Base-by-base conservation (phyloP, 2,888 invertebrate species). In the Formica aserva region DNA sequence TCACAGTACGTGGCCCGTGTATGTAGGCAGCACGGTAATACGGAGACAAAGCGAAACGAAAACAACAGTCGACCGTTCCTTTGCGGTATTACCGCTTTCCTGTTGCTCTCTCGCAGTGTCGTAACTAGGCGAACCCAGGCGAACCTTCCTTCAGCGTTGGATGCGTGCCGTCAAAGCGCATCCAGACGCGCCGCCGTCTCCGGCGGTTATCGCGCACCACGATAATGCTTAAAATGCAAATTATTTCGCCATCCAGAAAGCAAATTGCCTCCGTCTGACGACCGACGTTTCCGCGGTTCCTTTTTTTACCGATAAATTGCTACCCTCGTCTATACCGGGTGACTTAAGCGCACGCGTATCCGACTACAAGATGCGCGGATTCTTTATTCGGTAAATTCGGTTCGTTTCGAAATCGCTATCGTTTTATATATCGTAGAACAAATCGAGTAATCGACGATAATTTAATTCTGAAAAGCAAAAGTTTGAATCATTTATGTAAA, bases 21-120 rank as follows among this genome's bases (percentile, higher is more conserved):
- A 60, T 71, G 71, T 57, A 71, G 57, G 22, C 55, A 69, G 69
- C 71, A 66, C 38, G 38, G 60, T 74, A 74, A 77, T 71, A 78
- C 18, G 72, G 55, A 71, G 85, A 86, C 85, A 84, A 86, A 85
- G 86, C 71, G 83, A 83, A 72, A 81, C 65, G 86, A 86, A 86
- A 86, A 86, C 83, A 83, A 86, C 86, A 86, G 69, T 80, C 83
- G 72, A 65, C 52, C 52, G 38, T 60, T 83, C 66, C 35, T 66
- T 45, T 71, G 60, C 80, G 66, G 76, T 81, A 65, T 55, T 38
- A 26, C 63, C 35, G 48, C 41, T 80, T 76, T 57, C 71, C 45
- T 75, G 60, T 76, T 72, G 81, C 86, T 60, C 75, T 81, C 75
- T 63, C 77, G 41, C 69, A 71, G 60, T 62, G 78, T 71, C 71